Base-by-base conservation (phyloP, 2,888 invertebrate genomes). In the Fissipunctia ypsillon region DNA sequence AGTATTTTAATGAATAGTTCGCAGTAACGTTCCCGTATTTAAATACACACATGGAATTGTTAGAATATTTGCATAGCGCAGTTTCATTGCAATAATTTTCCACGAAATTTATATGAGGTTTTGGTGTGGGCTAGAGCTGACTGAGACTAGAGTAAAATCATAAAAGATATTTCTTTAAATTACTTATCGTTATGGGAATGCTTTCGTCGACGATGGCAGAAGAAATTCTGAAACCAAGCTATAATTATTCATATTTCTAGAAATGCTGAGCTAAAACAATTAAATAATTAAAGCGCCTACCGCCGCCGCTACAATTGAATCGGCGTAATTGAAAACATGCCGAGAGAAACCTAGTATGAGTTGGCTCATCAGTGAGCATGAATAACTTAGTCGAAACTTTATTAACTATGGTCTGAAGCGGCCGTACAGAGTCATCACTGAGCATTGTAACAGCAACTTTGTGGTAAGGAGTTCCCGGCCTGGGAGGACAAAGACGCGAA, bases 331-430 rank as follows among this genome's bases (percentile, higher is more conserved):
- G 86, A 84, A 84, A 81, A 79, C 73, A 84, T 74, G 75, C 77
- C 69, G 74, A 75, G 80, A 77, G 83, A 84, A 85, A 83, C 83
- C 72, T 81, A 84, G 77, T 81, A 80, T 69, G 80, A 84, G 85
- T 86, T 80, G 80, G 80, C 84, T 87, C 86, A 88, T 88, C 88
- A 88, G 81, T 76, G 71, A 83, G 77, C 79, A 85, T 84, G 83
- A 88, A 89, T 87, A 86, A 88, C 86, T 88, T 81, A 71, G 69
- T 77, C 70, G 68, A 61, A 89, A 88, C 88, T 89, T 84, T 84
- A 88, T 85, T 84, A 85, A 82, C 75, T 76, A 73, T 78, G 80
- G 84, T 84, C 73, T 80, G 73, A 56, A 78, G 66, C 78, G 50
- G 73, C n/a, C 73, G 74, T 74, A 79, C 75, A 72, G 61, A 78